phyloP scores from a whole-genome alignment of 2,888 invertebrate species.

The Iphiclides podalirius region DNA sequence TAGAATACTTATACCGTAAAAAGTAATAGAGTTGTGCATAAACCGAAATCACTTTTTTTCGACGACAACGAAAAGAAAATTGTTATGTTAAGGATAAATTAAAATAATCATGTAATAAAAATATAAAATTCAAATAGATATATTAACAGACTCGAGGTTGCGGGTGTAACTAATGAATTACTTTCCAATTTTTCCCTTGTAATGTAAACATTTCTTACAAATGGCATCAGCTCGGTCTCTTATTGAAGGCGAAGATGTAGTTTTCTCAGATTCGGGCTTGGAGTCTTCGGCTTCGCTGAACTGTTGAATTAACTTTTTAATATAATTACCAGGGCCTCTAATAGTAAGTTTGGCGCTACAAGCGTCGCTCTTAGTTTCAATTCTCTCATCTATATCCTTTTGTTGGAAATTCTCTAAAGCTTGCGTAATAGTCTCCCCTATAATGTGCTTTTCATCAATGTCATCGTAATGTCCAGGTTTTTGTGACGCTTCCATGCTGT shows the following conservation, averaged over 20 bases:
- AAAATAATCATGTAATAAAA: too few species aligned
- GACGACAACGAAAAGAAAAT: neutral
- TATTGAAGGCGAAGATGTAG: conserved; percentile 54
- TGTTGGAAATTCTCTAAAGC: conserved; percentile 66
- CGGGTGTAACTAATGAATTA: too few species aligned
- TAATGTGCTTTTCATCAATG: conserved; percentile 59
- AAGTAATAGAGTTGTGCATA: conserved; percentile 23
- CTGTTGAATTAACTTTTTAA: conserved; percentile 72
- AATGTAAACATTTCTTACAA: conserved; percentile 75
- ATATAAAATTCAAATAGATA: too few species aligned
- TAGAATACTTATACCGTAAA: conserved; percentile 12
- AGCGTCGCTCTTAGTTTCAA: conserved; percentile 39
- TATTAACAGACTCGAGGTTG: too few species aligned
- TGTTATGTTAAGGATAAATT: too few species aligned
- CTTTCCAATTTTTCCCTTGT: conserved; percentile 66
- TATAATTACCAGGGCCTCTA: conserved; percentile 69
- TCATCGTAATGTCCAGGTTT: conserved; percentile 47
- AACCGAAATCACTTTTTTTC: conserved; percentile 22
- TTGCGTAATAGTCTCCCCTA: conserved; percentile 58
- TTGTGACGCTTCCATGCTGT: conserved; percentile 29
- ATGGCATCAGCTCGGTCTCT: conserved; percentile 71
- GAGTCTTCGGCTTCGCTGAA: conserved; percentile 68
- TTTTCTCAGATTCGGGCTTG: conserved; percentile 62
- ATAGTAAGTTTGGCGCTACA: conserved; percentile 58
- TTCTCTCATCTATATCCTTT: conserved; percentile 40